A percentile compares a stretch with the other conserved stretches of the same genome.
phyloP scores from a whole-genome alignment of 2,113 vertebrate genomes.

The Cryptomyrus ogoouensis region DNA sequence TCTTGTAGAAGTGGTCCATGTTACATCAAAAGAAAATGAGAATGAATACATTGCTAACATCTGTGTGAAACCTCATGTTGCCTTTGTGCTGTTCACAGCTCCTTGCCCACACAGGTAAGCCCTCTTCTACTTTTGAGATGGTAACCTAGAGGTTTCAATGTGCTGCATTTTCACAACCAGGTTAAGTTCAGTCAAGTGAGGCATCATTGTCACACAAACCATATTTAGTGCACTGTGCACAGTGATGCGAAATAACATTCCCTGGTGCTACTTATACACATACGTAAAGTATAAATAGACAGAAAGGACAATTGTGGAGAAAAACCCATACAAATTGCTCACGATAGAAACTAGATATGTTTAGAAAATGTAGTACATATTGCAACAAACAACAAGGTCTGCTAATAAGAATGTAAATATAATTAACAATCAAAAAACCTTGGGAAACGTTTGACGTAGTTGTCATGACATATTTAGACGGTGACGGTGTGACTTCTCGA shows the following conservation, averaged over 20 bases:
- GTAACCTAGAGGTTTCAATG: background rate
- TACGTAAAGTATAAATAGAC: background rate
- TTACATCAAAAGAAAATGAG: background rate
- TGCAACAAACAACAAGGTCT: background rate
- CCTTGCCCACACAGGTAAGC: background rate
- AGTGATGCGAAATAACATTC: background rate
- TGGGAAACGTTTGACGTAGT: background rate
- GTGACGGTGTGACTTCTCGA: background rate
- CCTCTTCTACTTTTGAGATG: background rate
- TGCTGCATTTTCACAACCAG: background rate
- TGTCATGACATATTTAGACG: background rate
- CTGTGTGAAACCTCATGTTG: background rate
- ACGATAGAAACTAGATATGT: background rate
- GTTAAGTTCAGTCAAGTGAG: background rate
- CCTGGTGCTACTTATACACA: background rate
- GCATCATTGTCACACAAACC: background rate
- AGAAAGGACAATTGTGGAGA: background rate
- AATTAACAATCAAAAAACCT: background rate
- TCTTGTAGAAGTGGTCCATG: background rate
- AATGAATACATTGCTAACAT: background rate
- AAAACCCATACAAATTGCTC: background rate
- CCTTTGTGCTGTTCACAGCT: constrained; percentile 5
- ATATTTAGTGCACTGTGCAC: background rate
- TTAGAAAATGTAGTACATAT: background rate
- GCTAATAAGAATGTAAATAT: background rate